Base-by-base conservation (phyloP, 2,888 invertebrate genomes). In the Aelia acuminata region DNA sequence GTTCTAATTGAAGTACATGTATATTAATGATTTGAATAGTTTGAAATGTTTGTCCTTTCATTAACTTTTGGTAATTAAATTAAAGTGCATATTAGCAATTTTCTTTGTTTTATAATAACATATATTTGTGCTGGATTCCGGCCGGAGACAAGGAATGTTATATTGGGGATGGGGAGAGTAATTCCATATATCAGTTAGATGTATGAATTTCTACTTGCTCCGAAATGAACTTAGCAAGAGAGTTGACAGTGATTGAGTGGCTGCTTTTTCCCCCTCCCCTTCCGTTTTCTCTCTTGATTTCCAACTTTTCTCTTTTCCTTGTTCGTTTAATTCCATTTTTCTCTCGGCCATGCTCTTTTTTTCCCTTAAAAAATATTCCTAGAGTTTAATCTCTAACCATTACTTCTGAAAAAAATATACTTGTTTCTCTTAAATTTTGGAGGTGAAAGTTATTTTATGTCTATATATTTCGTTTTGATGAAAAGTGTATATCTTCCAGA, bases 171-270 rank as follows among this genome's bases (percentile, higher is more conserved):
- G 63, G 35, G 63, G 35, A 20, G 63, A 70, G 63, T 70, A 70
- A 70, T 70, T 70, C 63, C 63, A 70, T 80, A 47, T 80, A 80
- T 80, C 80, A 43, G 43, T 80, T 80, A 80, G 80, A 80, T 80
- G 80, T 80, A 80, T 80, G 80, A 80, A 80, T 80, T 47, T 80
- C 80, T 47, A 80, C 43, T 47, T 80, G 39, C n/a, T 35, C 22
- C 43, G 35, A 47, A 80, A 80, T 80, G 80, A 80, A 80, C 80
- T 80, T 43, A 47, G 39, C n/a, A 43, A 22, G 43, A 43, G 80
- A 20, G 43, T n/a, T 80, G 80, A 80, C 80, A 47, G 39, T 80
- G 80, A 80, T 80, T 80, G 80, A 80, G 80, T 31, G 35, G 31
- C 5, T 31, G 18, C 80, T n/a, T 47, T 80, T 22, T n/a, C 11